phyloP scores from a whole-genome alignment of 2,888 invertebrate genomes.

The Amiota minor region DNA sequence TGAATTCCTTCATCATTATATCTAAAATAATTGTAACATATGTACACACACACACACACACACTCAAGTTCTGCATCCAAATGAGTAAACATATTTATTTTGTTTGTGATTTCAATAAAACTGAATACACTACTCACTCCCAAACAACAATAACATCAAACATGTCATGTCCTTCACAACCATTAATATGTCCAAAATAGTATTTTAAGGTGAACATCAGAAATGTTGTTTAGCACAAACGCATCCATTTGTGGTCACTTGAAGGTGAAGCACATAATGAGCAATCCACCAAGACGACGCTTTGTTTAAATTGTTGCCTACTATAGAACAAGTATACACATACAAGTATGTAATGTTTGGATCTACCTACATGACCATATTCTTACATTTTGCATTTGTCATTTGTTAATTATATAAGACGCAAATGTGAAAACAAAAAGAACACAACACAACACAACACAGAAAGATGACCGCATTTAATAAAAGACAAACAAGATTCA shows the following conservation, averaged over 20 bases:
- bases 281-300: neutral
- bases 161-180: neutral
- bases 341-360: too few species aligned
- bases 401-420: constrained; percentile 7
- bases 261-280: constrained; percentile 27
- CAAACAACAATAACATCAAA: too few species aligned
- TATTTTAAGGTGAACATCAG: neutral
- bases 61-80: neutral
- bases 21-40: too few species aligned
- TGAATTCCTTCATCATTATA: too few species aligned
- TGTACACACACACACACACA: too few species aligned
- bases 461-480: constrained; percentile 14
- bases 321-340: too few species aligned
- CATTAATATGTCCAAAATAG: constrained; percentile 15
- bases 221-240: constrained; percentile 15
- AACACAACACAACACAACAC: neutral
- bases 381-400: neutral
- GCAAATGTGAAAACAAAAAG: constrained; percentile 4
- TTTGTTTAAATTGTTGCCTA: too few species aligned
- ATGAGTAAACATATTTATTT: neutral
- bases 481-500: constrained; percentile 9
- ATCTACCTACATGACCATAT: neutral
- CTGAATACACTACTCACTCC: too few species aligned
- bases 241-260: constrained; percentile 23
- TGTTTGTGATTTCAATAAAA: too few species aligned